Evolutionary conservation across 92 coral and sea anemone genomes (phyloP).

Genomic region (Heteractis magnifica): DNA sequence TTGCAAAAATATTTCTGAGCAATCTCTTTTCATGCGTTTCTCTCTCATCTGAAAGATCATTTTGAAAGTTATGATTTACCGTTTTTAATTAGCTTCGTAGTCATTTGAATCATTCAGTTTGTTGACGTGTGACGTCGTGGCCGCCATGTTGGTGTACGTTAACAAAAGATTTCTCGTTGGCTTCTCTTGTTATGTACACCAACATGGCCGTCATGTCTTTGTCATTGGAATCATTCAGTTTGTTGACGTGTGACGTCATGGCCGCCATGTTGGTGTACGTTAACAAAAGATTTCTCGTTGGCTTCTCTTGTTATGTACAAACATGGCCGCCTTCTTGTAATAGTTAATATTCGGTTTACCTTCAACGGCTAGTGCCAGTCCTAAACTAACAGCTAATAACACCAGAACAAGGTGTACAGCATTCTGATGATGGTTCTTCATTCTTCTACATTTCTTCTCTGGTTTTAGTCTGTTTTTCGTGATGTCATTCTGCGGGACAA

Average conservation of each 20-base stretch:
- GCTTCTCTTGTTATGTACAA: background rate
- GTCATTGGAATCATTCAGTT: no score
- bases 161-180: background rate
- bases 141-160: background rate
- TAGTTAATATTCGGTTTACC: background rate
- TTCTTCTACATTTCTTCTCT: slow-evolving; percentile 31
- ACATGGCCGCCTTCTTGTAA: background rate
- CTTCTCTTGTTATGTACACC: background rate
- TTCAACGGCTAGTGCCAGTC: background rate
- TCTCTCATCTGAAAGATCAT: background rate
- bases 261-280: background rate
- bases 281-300: background rate
- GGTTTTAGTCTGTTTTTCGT: background rate
- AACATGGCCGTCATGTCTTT: background rate
- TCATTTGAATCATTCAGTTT: no score
- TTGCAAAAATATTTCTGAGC: slow-evolving; percentile 53
- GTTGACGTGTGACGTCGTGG: no score
- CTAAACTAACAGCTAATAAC: background rate
- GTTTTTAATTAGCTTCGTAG: background rate
- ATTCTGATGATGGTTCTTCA: slow-evolving; percentile 15
- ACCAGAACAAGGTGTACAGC: slow-evolving; percentile 10
- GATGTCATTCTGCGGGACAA: background rate
- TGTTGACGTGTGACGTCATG: background rate
- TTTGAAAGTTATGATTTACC: no score
- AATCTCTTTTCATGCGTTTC: slow-evolving; percentile 73